Percentiles rank a stretch among this genome's conserved stretches.
phyloP scores from a whole-genome alignment of 2,113 vertebrate genomes.

The Lasiurus borealis region DNA sequence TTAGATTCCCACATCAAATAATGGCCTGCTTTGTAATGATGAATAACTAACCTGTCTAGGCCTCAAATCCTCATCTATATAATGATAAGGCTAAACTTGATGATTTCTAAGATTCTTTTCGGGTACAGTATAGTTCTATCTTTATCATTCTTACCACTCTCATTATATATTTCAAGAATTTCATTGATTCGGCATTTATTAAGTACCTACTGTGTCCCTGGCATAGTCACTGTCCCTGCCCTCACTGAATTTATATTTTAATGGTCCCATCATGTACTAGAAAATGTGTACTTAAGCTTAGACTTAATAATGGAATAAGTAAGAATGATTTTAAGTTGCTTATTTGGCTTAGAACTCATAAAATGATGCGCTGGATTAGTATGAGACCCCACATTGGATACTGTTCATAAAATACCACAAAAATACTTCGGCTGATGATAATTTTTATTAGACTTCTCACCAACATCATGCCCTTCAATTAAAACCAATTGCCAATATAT shows the following conservation, averaged over 20 bases:
- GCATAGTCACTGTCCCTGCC: neutral
- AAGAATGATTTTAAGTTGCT: slow-evolving; percentile 9
- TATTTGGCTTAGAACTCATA: slow-evolving; percentile 2
- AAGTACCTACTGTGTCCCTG: neutral
- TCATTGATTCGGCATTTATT: slow-evolving; percentile 4
- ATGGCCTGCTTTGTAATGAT: neutral
- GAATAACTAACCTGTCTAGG: neutral
- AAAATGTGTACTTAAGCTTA: slow-evolving; percentile 35
- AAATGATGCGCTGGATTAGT: neutral
- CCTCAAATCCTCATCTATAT: neutral
- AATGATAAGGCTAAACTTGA: neutral
- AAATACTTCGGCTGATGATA: neutral
- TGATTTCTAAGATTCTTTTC: slow-evolving; percentile 29
- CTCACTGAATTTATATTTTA: neutral
- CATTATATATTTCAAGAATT: slow-evolving; percentile 9
- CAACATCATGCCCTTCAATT: neutral
- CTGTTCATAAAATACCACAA: neutral
- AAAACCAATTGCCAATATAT: slow-evolving; percentile 20
- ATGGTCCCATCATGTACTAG: neutral
- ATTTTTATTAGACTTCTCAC: neutral
- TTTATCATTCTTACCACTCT: slow-evolving; percentile 31
- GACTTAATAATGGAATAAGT: neutral
- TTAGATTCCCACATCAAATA: neutral
- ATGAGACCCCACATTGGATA: neutral
- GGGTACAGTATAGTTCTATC: neutral